Conservation (phyloP, 2,113 vertebrate species). For the Poicephalus meyeri region DNA sequence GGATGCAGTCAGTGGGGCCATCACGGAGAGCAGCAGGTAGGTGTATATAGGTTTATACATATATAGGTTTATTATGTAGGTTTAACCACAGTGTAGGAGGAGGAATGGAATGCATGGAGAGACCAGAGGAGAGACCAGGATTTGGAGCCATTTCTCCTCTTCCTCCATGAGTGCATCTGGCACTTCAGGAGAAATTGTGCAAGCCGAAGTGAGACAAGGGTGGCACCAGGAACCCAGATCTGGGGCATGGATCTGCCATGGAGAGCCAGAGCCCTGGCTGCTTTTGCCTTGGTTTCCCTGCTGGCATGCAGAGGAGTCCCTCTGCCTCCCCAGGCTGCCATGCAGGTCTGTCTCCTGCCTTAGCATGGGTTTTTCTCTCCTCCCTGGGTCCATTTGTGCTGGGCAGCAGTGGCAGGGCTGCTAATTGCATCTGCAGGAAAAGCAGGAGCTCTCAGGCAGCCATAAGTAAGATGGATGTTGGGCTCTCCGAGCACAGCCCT, state of each 20-base stretch:
- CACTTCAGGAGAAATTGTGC: background rate
- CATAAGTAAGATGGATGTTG: background rate
- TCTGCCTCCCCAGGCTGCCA: background rate
- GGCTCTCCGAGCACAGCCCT: background rate
- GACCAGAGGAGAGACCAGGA: background rate
- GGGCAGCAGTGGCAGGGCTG: background rate
- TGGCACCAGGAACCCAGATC: background rate
- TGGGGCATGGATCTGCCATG: accelerated
- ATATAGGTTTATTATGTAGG: background rate
- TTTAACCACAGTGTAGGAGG: background rate
- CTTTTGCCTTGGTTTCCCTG: background rate
- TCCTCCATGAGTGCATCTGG: too few species aligned
- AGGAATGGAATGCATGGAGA: accelerated
- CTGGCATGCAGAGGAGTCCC: background rate
- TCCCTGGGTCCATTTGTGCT: background rate
- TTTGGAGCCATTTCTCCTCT: background rate
- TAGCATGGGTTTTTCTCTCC: background rate
- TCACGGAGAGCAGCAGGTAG: background rate
- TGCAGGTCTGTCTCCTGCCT: background rate
- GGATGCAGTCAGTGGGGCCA: accelerated
- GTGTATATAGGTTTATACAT: accelerated
- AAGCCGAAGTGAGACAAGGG: background rate
- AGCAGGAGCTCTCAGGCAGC: background rate
- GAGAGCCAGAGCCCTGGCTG: background rate
- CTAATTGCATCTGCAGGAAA: background rate